phyloP scores from a whole-genome alignment of 1,140 invertebrate species.

The roundworm (Caenorhabditis elegans) region WBcel235 BX284603.4:12858001-12858500 shows the following conservation, averaged over 20 bases:
- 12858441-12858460: conserved; percentile 21
- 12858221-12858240: conserved; percentile 39
- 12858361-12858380: conserved; percentile 11
- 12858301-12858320: too few relatives aligned
- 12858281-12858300: too few relatives aligned
- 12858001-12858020: too few relatives aligned
- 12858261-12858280: too few relatives aligned
- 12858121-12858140: conserved; percentile 42
- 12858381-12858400: conserved; percentile 32
- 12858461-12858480: conserved; percentile 33
- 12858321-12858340: too few relatives aligned
- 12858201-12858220: conserved; percentile 40
- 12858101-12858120: too few relatives aligned
- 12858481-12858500: conserved; percentile 33
- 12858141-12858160: conserved; percentile 40
- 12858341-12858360: too few relatives aligned
- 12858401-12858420: conserved; percentile 27
- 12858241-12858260: too few relatives aligned
- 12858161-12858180: conserved; percentile 42
- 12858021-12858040: too few relatives aligned
- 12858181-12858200: conserved; percentile 43
- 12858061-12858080: too few relatives aligned
- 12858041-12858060: too few relatives aligned
- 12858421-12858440: conserved; percentile 28
- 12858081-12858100: too few relatives aligned